phyloP scores from a whole-genome alignment of 37 sponge, comb jelly and placozoan genomes.

The Halisarca cf. caerulea region DNA sequence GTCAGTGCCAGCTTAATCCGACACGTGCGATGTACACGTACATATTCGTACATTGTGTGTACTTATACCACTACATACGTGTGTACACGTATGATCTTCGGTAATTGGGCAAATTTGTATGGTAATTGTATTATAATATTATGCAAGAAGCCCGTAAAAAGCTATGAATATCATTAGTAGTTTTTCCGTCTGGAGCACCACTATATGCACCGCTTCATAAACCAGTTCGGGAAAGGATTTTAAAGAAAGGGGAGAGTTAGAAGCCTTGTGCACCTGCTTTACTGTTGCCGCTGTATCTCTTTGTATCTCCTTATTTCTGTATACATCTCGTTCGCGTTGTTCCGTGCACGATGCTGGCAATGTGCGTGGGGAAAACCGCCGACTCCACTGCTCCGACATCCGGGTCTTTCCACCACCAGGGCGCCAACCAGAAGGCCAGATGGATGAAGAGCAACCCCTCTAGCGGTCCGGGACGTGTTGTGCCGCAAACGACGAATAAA shows the following conservation, averaged over 20 bases:
- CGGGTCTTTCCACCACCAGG: background rate
- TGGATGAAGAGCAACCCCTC: background rate
- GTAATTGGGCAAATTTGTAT: too few relatives aligned
- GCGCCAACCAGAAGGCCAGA: background rate
- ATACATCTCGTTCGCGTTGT: background rate
- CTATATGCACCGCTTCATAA: too few relatives aligned
- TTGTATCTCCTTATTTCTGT: conserved; percentile 6
- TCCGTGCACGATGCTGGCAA: conserved; percentile 61
- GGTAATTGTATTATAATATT: too few relatives aligned
- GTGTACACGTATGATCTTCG: too few relatives aligned
- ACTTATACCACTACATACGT: too few relatives aligned
- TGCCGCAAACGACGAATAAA: background rate
- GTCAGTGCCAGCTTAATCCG: too few relatives aligned
- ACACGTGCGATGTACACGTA: too few relatives aligned
- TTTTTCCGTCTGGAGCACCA: too few relatives aligned
- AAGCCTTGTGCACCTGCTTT: background rate
- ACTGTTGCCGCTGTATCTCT: conserved; percentile 17
- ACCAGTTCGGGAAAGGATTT: too few relatives aligned
- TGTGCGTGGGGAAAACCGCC: conserved; percentile 75
- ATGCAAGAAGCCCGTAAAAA: too few relatives aligned
- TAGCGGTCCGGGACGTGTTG: background rate
- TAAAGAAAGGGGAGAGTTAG: background rate
- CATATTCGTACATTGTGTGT: too few relatives aligned
- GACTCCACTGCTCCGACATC: conserved; percentile 39
- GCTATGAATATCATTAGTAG: too few relatives aligned